A percentile compares a stretch with the other conserved stretches of the same genome.
These are phyloP conservation scores for Corythoichthys haematopterus DNA, from an alignment of 2,113 vertebrate species.

Conservation along the genomic window DNA sequence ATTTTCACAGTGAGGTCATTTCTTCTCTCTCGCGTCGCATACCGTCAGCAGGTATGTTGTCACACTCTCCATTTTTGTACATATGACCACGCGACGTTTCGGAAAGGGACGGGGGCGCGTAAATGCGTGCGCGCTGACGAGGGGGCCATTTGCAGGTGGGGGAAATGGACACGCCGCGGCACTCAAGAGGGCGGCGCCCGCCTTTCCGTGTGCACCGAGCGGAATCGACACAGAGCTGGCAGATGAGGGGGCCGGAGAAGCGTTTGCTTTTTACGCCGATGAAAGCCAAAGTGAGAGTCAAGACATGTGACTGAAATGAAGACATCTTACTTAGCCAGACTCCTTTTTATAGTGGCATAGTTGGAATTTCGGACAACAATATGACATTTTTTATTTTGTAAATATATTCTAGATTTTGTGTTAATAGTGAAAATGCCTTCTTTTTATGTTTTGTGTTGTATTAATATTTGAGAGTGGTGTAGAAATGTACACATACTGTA, in stretches of 20 bases:
- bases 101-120: not conserved
- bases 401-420: not conserved
- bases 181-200: constrained; percentile 4
- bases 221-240: not conserved
- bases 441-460: not conserved
- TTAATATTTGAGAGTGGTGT: not conserved
- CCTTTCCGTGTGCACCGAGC: constrained; percentile 7
- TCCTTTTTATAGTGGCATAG: not conserved
- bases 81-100: constrained; percentile 5
- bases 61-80: not conserved
- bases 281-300: not conserved
- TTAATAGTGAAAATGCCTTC: not conserved
- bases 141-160: constrained; percentile 10
- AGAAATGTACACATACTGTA: not conserved
- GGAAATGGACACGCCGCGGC: constrained; percentile 6
- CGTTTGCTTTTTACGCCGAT: not conserved
- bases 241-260: not conserved
- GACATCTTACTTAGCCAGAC: not conserved
- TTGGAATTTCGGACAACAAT: not conserved
- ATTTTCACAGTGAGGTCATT: constrained; percentile 5
- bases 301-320: not conserved
- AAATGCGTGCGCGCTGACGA: constrained; percentile 1
- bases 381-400: not conserved
- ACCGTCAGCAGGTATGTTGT: constrained; percentile 11
- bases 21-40: not conserved